These are phyloP conservation scores for Cyanoliseus patagonus DNA, from an alignment of 2,113 vertebrate species.

Conservation along the genomic window DNA sequence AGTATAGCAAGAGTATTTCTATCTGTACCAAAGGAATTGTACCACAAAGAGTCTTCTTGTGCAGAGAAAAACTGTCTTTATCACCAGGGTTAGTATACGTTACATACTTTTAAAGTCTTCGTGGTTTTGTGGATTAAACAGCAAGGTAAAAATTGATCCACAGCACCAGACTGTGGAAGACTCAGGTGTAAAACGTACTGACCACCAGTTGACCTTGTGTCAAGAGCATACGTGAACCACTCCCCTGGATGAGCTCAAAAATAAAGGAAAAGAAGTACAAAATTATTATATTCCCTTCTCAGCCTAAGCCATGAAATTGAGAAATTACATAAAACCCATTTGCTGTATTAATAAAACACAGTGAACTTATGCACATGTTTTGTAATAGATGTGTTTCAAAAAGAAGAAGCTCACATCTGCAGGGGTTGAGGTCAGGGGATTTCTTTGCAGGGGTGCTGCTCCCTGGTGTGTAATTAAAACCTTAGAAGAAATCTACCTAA, in stretches of 20 bases:
- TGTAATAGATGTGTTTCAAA: neutral
- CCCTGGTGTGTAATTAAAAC: conserved; percentile 31
- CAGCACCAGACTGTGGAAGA: neutral
- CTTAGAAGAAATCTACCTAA: conserved; percentile 33
- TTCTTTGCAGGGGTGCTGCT: neutral
- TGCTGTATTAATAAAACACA: neutral
- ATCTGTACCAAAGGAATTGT: neutral
- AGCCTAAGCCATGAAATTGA: neutral
- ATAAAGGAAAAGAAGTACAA: neutral
- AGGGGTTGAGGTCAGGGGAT: neutral
- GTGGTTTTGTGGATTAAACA: neutral
- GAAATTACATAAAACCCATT: neutral
- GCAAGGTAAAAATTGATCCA: conserved; percentile 10
- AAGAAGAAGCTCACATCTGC: neutral
- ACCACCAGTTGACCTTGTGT: neutral
- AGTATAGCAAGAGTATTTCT: neutral
- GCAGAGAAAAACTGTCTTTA: neutral
- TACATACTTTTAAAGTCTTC: neutral
- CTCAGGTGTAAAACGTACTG: neutral
- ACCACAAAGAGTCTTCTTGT: neutral
- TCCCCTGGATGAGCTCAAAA: neutral
- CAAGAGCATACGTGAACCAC: neutral
- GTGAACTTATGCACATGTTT: neutral
- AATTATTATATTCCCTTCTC: neutral
- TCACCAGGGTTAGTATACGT: neutral